Conservation (phyloP, 1,140 invertebrate species). For the Whitmania pigra region DNA sequence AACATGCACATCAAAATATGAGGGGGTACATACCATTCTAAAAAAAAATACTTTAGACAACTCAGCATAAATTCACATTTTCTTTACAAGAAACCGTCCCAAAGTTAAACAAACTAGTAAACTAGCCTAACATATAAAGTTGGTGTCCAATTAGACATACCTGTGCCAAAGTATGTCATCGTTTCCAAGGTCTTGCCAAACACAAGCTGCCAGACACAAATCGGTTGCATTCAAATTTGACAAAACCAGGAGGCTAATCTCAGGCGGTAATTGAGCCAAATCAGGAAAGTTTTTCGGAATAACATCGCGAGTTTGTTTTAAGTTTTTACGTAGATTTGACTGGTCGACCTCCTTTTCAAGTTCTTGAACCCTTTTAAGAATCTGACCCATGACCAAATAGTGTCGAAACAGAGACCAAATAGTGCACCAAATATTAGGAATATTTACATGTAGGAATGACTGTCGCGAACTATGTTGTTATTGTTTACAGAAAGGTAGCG, state of each 20-base stretch:
- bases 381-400: conserved; percentile 22
- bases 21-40: no score
- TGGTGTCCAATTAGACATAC: conserved; percentile 27
- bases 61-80: background rate
- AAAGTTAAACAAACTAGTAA: background rate
- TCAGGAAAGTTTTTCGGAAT: conserved; percentile 40
- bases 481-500: no score
- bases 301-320: conserved; percentile 7
- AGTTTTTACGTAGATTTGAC: conserved; percentile 3
- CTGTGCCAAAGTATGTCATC: conserved; percentile 48
- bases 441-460: no score
- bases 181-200: conserved; percentile 46
- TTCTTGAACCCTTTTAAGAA: conserved; percentile 23
- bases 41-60: background rate
- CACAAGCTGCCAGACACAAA: conserved; percentile 47
- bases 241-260: conserved; percentile 45
- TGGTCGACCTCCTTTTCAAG: conserved; percentile 18
- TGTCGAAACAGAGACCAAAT: no score
- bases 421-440: no score
- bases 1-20: no score
- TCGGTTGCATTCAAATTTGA: conserved; percentile 47
- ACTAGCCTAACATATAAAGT: background rate
- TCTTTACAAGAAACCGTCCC: no score
- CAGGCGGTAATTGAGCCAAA: conserved; percentile 43
- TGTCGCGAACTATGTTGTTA: no score